Evolutionary conservation across 2,888 invertebrate species (phyloP).

Genomic region (Arrhopalites spinosus): DNA sequence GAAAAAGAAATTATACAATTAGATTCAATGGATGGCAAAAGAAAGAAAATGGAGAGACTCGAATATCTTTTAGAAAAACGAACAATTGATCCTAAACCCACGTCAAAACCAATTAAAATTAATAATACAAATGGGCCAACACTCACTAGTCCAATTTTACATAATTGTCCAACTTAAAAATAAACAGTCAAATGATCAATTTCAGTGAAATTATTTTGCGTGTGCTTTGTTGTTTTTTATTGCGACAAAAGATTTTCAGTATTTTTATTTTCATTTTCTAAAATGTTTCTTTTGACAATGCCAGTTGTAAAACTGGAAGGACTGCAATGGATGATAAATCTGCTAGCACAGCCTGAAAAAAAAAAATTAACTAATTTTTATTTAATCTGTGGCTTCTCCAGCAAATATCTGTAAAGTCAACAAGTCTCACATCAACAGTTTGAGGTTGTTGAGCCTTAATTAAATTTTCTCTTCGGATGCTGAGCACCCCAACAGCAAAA

Average conservation of each 20-base stretch:
- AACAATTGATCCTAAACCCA: constrained; percentile 12
- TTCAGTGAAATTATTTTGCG: too few relatives aligned
- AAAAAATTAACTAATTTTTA: not conserved
- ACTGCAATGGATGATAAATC: constrained; percentile 86
- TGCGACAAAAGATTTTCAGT: too few relatives aligned
- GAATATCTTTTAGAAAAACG: constrained; percentile 14
- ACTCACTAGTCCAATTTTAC: too few relatives aligned
- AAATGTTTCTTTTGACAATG: constrained; percentile 69
- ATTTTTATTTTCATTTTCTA: too few relatives aligned
- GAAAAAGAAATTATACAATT: too few relatives aligned
- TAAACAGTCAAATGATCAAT: too few relatives aligned
- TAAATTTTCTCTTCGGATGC: constrained; percentile 83
- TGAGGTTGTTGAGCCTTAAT: constrained; percentile 68
- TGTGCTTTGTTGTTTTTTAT: too few relatives aligned
- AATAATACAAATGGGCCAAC: too few relatives aligned
- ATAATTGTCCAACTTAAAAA: too few relatives aligned
- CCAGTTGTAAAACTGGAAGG: constrained; percentile 80
- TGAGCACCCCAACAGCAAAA: constrained; percentile 81
- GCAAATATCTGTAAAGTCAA: too few relatives aligned
- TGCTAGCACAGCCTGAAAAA: constrained; percentile 73
- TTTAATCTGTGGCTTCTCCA: too few relatives aligned
- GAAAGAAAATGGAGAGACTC: not conserved
- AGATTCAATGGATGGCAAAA: not conserved
- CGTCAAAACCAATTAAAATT: too few relatives aligned
- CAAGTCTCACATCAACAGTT: constrained; percentile 69